Conservation (phyloP, 2,888 invertebrate species). For the Drosophila paranaensis region DNA sequence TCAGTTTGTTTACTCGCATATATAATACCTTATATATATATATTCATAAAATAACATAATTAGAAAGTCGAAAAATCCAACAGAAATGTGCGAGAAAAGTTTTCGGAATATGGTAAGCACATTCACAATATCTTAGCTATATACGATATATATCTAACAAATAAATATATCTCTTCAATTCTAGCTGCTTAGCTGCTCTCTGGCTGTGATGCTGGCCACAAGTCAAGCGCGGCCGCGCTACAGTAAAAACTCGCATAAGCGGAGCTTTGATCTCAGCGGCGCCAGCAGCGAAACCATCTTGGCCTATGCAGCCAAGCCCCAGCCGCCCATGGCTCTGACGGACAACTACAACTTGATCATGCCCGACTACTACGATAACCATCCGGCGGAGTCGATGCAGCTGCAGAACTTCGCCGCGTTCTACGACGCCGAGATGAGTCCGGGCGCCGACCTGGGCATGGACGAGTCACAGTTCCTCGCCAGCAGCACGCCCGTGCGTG, state of each 20-base stretch:
- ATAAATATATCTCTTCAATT: not conserved
- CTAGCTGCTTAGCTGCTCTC: conserved; percentile 44
- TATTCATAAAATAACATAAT: not conserved
- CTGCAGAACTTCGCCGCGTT: conserved; percentile 78
- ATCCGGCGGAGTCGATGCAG: conserved; percentile 74
- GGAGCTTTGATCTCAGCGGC: conserved; percentile 38
- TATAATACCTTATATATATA: not conserved
- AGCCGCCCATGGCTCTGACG: conserved; percentile 66
- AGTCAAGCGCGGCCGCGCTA: conserved; percentile 59
- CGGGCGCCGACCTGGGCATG: conserved; percentile 73
- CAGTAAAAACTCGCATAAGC: conserved; percentile 32
- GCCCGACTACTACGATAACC: conserved; percentile 74
- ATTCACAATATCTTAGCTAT: not conserved
- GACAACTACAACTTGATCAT: conserved; percentile 76
- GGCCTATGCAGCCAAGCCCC: conserved; percentile 61
- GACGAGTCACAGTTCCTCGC: conserved; percentile 70
- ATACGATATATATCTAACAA: not conserved
- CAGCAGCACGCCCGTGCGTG: conserved; percentile 64
- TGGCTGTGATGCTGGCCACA: conserved; percentile 27
- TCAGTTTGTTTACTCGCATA: not conserved
- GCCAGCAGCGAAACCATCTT: conserved; percentile 46
- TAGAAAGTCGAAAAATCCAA: conserved; percentile 3
- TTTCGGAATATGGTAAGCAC: conserved; percentile 54
- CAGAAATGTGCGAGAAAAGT: conserved; percentile 40
- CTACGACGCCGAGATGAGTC: conserved; percentile 61